phyloP scores from a whole-genome alignment of 2,888 invertebrate genomes.

The Acleris sparsana region DNA sequence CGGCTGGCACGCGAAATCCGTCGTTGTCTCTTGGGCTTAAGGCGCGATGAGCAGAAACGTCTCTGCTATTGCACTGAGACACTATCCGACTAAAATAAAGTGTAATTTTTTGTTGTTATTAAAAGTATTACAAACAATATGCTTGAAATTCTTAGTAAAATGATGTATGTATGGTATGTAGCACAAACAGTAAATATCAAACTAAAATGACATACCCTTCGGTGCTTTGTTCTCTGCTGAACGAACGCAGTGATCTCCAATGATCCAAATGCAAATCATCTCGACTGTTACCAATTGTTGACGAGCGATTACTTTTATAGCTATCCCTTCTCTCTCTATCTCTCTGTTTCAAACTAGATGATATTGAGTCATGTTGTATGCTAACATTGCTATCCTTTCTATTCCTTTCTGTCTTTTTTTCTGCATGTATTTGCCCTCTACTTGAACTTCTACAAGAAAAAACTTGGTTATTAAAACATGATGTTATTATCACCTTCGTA shows the following conservation, averaged over 20 bases:
- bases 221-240: slow-evolving; percentile 77
- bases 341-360: slow-evolving; percentile 59
- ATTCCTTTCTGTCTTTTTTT: slow-evolving; percentile 66
- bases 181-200: not conserved
- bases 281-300: slow-evolving; percentile 75
- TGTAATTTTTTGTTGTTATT: not conserved
- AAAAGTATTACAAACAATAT: too few species aligned
- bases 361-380: slow-evolving; percentile 65
- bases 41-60: slow-evolving; percentile 68
- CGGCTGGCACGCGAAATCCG: slow-evolving; percentile 71
- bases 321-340: slow-evolving; percentile 72
- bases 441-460: slow-evolving; percentile 68
- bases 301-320: slow-evolving; percentile 74
- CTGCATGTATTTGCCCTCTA: slow-evolving; percentile 68
- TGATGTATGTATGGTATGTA: too few species aligned
- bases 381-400: slow-evolving; percentile 73
- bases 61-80: slow-evolving; percentile 78
- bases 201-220: slow-evolving; percentile 63
- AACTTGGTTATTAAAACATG: not conserved
- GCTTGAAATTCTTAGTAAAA: too few species aligned
- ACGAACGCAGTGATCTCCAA: slow-evolving; percentile 76
- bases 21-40: slow-evolving; percentile 72
- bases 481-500: too few species aligned
- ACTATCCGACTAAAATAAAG: slow-evolving; percentile 65
- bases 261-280: slow-evolving; percentile 77